Conservation (phyloP, 92 coral and sea anemone genomes). For the Zoanthus sansibaricus region DNA sequence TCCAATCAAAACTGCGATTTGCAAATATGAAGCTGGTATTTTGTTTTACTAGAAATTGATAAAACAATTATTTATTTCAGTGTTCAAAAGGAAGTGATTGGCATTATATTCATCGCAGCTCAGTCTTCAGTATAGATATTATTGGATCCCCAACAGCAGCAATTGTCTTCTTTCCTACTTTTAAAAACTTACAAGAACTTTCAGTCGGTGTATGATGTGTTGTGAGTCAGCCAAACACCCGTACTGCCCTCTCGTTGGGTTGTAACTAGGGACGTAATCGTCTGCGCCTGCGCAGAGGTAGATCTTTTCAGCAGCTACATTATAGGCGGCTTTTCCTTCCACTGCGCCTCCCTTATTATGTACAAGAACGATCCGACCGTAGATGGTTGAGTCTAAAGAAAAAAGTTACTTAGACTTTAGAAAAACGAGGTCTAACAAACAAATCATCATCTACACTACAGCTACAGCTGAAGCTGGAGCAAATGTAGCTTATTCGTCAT, state of each 20-base stretch:
- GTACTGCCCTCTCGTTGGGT: slow-evolving; percentile 78
- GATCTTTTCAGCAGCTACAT: slow-evolving; percentile 79
- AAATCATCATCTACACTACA: neutral
- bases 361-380: slow-evolving; percentile 82
- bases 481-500: too few relatives aligned
- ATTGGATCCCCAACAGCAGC: too few relatives aligned
- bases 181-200: slow-evolving; percentile 81
- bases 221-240: slow-evolving; percentile 94
- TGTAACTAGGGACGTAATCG: slow-evolving; percentile 81
- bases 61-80: too few relatives aligned
- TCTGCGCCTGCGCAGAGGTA: slow-evolving; percentile 92
- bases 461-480: neutral
- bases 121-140: too few relatives aligned
- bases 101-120: too few relatives aligned
- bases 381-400: slow-evolving; percentile 85
- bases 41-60: too few relatives aligned
- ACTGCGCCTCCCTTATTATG: slow-evolving; percentile 72
- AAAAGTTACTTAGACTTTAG: neutral
- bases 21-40: too few relatives aligned
- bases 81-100: too few relatives aligned
- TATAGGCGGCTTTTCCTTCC: slow-evolving; percentile 72
- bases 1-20: too few relatives aligned
- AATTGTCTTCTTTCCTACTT: neutral
- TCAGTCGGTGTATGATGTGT: slow-evolving; percentile 77
- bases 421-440: neutral